Conservation (phyloP, 1,140 invertebrate species). For the Planococcus citri region DNA sequence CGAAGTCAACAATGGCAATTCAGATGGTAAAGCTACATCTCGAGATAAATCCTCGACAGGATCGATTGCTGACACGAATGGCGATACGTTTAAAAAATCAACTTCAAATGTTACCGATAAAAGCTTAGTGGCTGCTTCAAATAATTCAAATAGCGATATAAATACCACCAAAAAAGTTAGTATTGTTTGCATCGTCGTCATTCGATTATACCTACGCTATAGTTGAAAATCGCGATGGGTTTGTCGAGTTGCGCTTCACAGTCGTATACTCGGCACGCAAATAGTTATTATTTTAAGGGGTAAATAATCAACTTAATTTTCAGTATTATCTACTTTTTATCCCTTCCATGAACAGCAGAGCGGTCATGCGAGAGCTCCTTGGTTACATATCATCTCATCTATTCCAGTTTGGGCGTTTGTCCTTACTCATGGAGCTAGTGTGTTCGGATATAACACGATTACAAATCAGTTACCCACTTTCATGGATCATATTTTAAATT, state of each 20-base stretch:
- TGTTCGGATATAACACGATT: slow-evolving; percentile 90
- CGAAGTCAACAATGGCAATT: not conserved
- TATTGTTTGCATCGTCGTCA: no score
- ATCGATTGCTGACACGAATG: not conserved
- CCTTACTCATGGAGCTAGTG: slow-evolving; percentile 75
- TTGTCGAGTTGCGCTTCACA: not conserved
- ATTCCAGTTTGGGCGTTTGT: slow-evolving; percentile 84
- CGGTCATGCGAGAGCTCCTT: slow-evolving; percentile 48
- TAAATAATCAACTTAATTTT: slow-evolving; percentile 5
- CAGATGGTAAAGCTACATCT: not conserved
- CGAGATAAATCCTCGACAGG: not conserved
- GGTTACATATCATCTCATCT: slow-evolving; percentile 64
- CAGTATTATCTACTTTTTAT: slow-evolving; percentile 8
- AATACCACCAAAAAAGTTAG: no score
- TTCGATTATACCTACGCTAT: no score
- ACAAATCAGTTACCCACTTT: slow-evolving; percentile 88
- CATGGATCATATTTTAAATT: slow-evolving; percentile 77
- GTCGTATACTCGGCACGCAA: not conserved
- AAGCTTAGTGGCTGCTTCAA: no score
- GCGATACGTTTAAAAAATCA: no score
- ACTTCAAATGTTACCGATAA: no score
- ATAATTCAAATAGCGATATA: no score
- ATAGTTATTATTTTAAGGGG: not conserved
- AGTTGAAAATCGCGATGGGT: no score
- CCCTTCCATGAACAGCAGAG: slow-evolving; percentile 5